These are phyloP conservation scores for Cebidichthys violaceus DNA, from an alignment of 2,113 vertebrate genomes.

Conservation along the genomic window DNA sequence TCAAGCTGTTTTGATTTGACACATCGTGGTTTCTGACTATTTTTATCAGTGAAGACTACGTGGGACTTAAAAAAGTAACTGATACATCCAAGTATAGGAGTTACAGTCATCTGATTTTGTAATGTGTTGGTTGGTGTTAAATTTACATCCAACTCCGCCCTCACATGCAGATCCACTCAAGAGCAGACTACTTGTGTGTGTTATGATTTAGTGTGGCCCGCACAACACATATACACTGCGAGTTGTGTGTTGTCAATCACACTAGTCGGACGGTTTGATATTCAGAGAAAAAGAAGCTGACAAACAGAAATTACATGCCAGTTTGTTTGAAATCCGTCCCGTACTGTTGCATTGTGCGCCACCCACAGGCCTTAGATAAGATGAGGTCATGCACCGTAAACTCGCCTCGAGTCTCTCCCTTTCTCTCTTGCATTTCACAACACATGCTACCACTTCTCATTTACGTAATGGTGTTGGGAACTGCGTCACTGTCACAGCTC, in stretches of 20 bases:
- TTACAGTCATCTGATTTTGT: conserved; percentile 47
- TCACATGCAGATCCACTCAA: conserved; percentile 22
- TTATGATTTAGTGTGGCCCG: background rate
- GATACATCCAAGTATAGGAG: conserved; percentile 40
- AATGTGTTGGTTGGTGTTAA: conserved; percentile 40
- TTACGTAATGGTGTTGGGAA: conserved; percentile 61
- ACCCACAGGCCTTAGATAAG: conserved; percentile 52
- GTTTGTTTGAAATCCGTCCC: conserved; percentile 22
- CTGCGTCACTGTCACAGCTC: conserved; percentile 66
- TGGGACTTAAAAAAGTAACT: conserved; percentile 26
- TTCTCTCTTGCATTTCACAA: conserved; percentile 44
- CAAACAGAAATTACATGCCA: conserved; percentile 14
- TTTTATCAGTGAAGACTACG: conserved; percentile 4
- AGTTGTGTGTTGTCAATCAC: background rate
- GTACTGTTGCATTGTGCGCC: conserved; percentile 21
- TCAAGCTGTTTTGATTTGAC: background rate
- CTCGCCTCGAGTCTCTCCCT: conserved; percentile 36
- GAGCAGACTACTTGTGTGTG: conserved; percentile 19
- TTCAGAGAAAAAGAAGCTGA: conserved; percentile 3
- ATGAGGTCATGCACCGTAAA: conserved; percentile 63
- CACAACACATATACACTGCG: background rate
- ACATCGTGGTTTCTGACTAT: background rate
- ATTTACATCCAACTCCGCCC: conserved; percentile 33
- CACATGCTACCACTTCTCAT: conserved; percentile 76
- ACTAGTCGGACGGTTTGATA: background rate